Conservation (phyloP, 2,113 vertebrate species). For the Bombycilla garrulus region DNA sequence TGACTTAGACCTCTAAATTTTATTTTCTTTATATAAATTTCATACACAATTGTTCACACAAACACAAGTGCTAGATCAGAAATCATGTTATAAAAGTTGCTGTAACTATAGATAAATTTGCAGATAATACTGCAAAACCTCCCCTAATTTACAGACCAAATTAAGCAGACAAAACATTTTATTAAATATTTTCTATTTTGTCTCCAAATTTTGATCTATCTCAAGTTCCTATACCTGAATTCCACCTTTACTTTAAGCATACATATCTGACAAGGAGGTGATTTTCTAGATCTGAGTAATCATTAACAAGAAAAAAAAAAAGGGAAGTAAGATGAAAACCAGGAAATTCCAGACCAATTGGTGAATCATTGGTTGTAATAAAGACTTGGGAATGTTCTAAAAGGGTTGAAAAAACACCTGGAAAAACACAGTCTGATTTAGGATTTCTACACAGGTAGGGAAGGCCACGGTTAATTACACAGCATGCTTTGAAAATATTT, state of each 20-base stretch:
- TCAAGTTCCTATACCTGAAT: background rate
- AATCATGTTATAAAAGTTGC: background rate
- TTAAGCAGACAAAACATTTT: background rate
- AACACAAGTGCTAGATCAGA: background rate
- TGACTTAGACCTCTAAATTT: background rate
- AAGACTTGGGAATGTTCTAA: background rate
- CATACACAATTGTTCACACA: background rate
- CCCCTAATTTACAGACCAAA: background rate
- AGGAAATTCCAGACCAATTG: background rate
- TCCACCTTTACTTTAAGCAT: background rate
- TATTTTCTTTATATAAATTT: background rate
- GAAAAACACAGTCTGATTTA: conserved; percentile 23
- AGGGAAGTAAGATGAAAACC: background rate
- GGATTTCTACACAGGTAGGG: background rate
- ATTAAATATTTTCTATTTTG: background rate
- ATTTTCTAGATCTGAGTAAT: background rate
- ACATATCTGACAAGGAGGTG: background rate
- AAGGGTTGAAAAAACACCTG: background rate
- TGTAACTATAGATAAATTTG: background rate
- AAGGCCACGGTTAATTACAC: conserved; percentile 5
- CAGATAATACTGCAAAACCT: background rate
- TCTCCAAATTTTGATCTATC: background rate
- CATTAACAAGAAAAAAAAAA: background rate
- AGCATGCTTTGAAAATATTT: conserved; percentile 14
- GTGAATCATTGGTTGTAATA: background rate